These are phyloP conservation scores for Triops longicaudatus DNA, from an alignment of 1,140 invertebrate species.

Conservation along the genomic window DNA sequence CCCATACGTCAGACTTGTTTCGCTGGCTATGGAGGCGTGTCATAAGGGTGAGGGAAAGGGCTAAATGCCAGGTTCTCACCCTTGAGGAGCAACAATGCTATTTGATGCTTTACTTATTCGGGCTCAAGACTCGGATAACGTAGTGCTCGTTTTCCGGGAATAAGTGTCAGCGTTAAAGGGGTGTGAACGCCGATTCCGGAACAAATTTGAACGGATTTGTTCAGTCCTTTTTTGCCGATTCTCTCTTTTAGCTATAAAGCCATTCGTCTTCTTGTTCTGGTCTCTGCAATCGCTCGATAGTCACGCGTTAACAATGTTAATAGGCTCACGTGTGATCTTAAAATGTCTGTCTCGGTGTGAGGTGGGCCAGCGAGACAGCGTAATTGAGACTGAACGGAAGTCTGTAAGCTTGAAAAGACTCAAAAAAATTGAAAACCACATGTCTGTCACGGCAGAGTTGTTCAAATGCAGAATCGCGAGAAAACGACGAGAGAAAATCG, in stretches of 20 bases:
- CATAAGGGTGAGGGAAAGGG: conserved; percentile 9
- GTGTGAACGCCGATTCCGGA: not conserved
- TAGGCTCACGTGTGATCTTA: too few relatives aligned
- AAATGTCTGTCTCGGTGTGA: not conserved
- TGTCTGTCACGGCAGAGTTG: not conserved
- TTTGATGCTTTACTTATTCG: not conserved
- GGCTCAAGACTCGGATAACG: not conserved
- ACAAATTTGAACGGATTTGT: too few relatives aligned
- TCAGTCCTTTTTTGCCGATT: too few relatives aligned
- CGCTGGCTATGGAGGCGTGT: not conserved
- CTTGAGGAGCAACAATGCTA: not conserved
- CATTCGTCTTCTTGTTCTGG: too few relatives aligned
- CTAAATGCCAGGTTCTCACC: conserved; percentile 1
- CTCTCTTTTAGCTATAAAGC: too few relatives aligned
- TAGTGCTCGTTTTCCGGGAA: not conserved
- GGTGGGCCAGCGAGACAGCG: not conserved
- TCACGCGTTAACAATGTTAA: too few relatives aligned
- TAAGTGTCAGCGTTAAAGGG: not conserved
- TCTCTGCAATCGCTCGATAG: too few relatives aligned
- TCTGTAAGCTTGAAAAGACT: not conserved
- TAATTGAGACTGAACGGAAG: not conserved
- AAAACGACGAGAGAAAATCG: not conserved
- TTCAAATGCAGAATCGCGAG: not conserved
- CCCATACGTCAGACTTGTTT: not conserved
- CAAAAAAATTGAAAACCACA: not conserved